Percentiles rank a stretch among this genome's conserved stretches.
Conservation (phyloP, 2,888 invertebrate genomes). For the Acholoe squamosa region DNA sequence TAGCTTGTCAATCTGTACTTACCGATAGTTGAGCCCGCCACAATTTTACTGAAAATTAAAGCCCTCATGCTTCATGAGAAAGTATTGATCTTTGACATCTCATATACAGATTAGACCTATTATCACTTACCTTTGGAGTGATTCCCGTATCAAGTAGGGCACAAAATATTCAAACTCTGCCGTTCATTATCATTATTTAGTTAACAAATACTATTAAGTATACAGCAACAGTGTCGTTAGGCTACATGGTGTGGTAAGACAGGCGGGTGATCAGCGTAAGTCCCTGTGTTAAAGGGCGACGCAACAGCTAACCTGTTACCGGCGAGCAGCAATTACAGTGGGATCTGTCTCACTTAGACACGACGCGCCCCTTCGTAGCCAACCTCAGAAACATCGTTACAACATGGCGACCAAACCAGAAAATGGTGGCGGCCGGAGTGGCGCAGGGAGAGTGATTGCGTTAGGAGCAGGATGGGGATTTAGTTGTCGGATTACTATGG, state of each 20-base stretch:
- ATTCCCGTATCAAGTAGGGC: no score
- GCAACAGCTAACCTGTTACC: conserved; percentile 14
- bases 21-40: no score
- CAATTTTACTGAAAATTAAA: no score
- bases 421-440: not conserved
- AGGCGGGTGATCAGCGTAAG: not conserved
- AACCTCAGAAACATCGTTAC: not conserved
- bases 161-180: no score
- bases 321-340: not conserved
- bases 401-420: not conserved
- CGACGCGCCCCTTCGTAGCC: conserved; percentile 10
- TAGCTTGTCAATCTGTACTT: no score
- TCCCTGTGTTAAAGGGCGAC: conserved; percentile 2
- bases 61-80: no score
- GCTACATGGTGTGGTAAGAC: not conserved
- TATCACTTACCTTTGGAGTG: no score
- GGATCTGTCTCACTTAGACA: conserved; percentile 15
- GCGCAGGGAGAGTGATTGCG: not conserved
- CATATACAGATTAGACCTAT: no score
- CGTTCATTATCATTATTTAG: no score
- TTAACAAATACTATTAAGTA: no score
- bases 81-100: no score
- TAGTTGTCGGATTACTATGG: not conserved
- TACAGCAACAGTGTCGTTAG: no score
- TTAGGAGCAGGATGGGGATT: conserved; percentile 17